A percentile compares a stretch with the other conserved stretches of the same genome.
phyloP scores from a whole-genome alignment of 2,888 invertebrate species.

The Synergus japonicus region DNA sequence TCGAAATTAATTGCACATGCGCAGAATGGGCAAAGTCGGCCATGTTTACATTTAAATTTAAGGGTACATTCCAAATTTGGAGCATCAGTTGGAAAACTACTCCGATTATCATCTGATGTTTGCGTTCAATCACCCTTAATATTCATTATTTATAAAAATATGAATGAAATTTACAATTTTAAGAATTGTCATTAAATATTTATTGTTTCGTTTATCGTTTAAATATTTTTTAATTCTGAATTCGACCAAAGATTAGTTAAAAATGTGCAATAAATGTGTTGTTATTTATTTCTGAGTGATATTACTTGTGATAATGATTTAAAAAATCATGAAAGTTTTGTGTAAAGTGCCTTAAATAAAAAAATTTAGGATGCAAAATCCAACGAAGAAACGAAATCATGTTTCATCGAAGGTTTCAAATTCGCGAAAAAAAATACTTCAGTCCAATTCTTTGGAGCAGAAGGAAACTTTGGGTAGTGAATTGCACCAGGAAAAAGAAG shows the following conservation, averaged over 20 bases:
- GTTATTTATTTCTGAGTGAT: background rate
- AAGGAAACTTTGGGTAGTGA: background rate
- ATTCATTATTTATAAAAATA: background rate
- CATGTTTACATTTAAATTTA: background rate
- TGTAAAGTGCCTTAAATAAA: background rate
- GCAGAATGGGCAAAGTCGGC: background rate
- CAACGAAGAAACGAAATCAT: background rate
- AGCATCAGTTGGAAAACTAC: background rate
- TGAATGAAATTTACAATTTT: background rate
- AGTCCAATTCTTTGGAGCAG: background rate
- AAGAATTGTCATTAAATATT: background rate
- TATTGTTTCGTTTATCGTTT: background rate
- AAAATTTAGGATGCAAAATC: constrained; percentile 15
- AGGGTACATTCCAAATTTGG: background rate
- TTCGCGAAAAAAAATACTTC: background rate
- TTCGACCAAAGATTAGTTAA: background rate
- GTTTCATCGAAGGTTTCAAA: background rate
- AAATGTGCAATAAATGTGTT: constrained; percentile 22
- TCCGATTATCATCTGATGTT: background rate
- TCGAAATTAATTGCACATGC: background rate
- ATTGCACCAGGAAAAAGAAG: background rate
- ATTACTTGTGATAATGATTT: background rate
- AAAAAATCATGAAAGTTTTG: background rate
- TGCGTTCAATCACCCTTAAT: background rate
- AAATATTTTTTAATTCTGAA: background rate